Base-by-base conservation (phyloP, 2,113 vertebrate species). In the Silurus asotus region DNA sequence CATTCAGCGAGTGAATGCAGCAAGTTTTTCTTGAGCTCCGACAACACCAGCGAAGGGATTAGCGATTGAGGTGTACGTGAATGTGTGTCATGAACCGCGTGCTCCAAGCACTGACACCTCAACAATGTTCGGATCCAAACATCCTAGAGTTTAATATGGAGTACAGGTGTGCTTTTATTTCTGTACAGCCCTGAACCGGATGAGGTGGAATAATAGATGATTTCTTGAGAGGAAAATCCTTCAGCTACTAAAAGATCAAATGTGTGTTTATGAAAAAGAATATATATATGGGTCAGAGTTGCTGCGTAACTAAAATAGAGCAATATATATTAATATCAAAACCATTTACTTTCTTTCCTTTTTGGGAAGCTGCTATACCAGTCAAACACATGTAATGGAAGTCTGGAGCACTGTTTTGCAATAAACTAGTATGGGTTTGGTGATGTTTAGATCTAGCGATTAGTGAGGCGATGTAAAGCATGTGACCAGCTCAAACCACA, bases 21-120 rank as follows among this genome's bases (percentile, higher is more conserved):
- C 69, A 10, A 69, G 28, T 58, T 28, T 37, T 85, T 79, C 82
- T 65, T 8, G 37, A 20, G 58, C 70, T 75, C 81, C n/a, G 69
- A 48, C 65, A 56, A 28, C 75, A 19, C 80, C n/a, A 13, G 25
- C n/a, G 62, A 77, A 51, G 53, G 51, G 70, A 80, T 65, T 37
- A 76, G 72, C 37, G 49, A 69, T n/a, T 20, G 19, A 37, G 14
- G 19, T 55, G 53, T 70, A 20, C 48, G 20, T 67, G 20, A 76
- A 65, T 56, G 49, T 53, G 13, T 65, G 37, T 45, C 48, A 65
- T 23, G 53, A 37, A 55, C 6, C 10, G 17, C 19, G 58, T 9
- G 3, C 4, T 55, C 15, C 45, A 55, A 28, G 13, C 14, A 37
- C 5, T 45, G 56, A 79, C 28, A 59, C 77, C 15, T 59, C 15